A percentile compares a stretch with the other conserved stretches of the same genome.
Evolutionary conservation across 2,113 vertebrate species (phyloP).

Genomic region (Trematocara nigrifrons): DNA sequence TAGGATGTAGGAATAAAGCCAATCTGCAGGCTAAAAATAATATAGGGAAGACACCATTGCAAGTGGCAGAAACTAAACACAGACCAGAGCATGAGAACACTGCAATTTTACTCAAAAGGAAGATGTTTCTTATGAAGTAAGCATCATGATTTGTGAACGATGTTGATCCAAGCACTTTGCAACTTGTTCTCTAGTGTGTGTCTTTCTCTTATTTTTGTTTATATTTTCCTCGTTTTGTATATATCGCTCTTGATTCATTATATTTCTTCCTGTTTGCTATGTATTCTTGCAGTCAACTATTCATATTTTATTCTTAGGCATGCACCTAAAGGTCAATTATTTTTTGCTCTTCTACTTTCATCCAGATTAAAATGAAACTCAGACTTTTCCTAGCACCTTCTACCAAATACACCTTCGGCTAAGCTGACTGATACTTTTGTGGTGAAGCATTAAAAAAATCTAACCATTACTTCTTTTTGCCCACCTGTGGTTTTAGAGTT

Average conservation of each 20-base stretch:
- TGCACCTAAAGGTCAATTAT: neutral
- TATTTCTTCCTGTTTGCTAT: neutral
- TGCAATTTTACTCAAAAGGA: conserved; percentile 68
- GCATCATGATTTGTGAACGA: rapidly evolving
- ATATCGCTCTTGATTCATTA: neutral
- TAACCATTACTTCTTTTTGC: neutral
- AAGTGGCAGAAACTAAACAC: conserved; percentile 61
- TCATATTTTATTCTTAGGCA: neutral
- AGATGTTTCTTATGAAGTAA: conserved; percentile 76
- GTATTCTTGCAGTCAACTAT: neutral
- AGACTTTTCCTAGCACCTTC: neutral
- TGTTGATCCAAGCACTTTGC: neutral
- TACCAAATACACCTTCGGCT: neutral
- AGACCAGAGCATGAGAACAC: conserved; percentile 62
- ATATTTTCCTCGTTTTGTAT: neutral
- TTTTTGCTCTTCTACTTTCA: neutral
- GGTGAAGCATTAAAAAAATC: neutral
- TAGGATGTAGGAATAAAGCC: conserved; percentile 44
- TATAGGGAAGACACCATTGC: conserved; percentile 72
- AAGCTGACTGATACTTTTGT: neutral
- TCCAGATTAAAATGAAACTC: neutral
- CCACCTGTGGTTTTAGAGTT: neutral
- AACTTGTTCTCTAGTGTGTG: neutral
- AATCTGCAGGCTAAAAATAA: conserved; percentile 67
- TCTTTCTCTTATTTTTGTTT: neutral